Base-by-base conservation (phyloP, 2,888 invertebrate genomes). In the Pyralis farinalis region DNA sequence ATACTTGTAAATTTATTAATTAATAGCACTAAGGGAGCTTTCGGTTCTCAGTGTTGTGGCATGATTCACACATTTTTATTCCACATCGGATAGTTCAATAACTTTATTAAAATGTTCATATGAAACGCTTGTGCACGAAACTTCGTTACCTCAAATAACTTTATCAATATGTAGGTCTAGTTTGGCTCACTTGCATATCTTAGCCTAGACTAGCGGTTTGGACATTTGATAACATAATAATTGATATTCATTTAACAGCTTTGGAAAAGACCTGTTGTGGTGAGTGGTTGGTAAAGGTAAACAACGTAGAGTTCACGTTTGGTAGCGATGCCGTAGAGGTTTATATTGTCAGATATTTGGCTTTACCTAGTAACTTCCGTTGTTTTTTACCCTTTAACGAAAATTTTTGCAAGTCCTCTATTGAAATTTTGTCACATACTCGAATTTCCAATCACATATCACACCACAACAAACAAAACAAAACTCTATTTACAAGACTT, bases 241-340 rank as follows among this genome's bases (percentile, higher is more conserved):
- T 69, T 55, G 53, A 62, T 71, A 67, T 87, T 86, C 68, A 63
- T 85, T 86, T 76, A 73, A 87, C 88, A 88, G 88, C 82, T 88
- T 88, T 69, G 87, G 88, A 77, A 87, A 88, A 85, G 88, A 88
- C 76, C 83, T 82, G 71, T 83, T 87, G 72, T 88, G 88, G 88
- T 88, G 85, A 88, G 88, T 88, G 70, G 61, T 71, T 62, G 70
- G 75, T 64, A 53, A 71, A 87, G 87, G 85, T 86, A 85, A 83
- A 68, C 51, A 45, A 54, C 47, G 68, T 82, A 83, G 80, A 75
- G 47, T 57, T 59, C 67, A 58, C 58, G 63, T 53, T 61, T 58
- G 46, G 75, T 85, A 82, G 81, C 63, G 52, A 59, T 65, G 65
- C 61, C 44, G 70, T 86, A 85, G 85, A 75, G 52, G 64, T 74